phyloP scores from a whole-genome alignment of 2,797 vertebrate genomes.

The Peromyscus eremicus region DNA sequence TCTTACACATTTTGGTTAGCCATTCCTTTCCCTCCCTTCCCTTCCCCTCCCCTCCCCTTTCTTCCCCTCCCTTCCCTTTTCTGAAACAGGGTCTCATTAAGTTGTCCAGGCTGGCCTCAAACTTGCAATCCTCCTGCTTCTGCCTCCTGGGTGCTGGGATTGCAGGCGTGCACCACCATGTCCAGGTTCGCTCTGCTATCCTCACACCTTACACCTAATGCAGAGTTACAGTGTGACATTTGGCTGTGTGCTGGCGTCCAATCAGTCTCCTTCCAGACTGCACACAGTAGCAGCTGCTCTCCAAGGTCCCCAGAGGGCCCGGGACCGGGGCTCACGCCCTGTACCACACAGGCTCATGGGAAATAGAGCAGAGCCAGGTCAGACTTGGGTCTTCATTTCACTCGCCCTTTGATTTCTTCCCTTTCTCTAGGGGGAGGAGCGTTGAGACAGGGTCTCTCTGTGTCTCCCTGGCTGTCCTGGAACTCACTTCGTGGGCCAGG shows the following conservation, averaged over 20 bases:
- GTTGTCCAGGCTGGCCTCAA: background rate
- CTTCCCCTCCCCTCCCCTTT: no score
- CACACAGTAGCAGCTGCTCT: no score
- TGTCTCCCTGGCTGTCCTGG: background rate
- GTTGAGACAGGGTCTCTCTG: background rate
- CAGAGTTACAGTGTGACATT: background rate
- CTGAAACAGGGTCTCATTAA: background rate
- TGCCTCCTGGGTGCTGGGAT: background rate
- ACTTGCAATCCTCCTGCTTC: background rate
- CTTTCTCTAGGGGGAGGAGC: background rate
- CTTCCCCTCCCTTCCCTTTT: background rate
- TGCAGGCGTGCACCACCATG: no score
- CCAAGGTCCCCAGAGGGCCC: background rate
- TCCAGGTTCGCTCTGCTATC: background rate
- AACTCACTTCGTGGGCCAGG: background rate
- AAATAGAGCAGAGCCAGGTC: background rate
- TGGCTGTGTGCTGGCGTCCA: background rate
- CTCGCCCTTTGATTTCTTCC: background rate
- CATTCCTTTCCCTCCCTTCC: rapidly evolving
- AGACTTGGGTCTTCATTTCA: background rate
- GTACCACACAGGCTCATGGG: background rate
- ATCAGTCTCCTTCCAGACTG: background rate
- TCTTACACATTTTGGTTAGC: background rate
- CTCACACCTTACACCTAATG: background rate
- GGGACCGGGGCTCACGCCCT: background rate